Base-by-base conservation (phyloP, 2,888 invertebrate species). In the Celastrina argiolus region DNA sequence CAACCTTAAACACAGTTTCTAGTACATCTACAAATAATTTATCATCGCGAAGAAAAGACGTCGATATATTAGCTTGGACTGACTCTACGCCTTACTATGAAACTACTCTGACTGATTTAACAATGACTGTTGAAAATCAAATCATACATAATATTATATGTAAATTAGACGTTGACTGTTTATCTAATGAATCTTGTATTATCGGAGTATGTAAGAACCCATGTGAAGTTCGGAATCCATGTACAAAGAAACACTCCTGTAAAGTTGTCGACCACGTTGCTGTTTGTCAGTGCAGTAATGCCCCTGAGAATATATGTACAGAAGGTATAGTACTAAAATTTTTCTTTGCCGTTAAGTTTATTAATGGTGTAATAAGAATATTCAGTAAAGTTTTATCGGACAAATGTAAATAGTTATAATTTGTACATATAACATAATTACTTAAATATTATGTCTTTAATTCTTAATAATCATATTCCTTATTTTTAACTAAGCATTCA, bases 121-220 rank as follows among this genome's bases (percentile, higher is more conserved):
- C 68, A 68, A 69, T 70, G 66, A 69, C 72, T 70, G 75, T 77
- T 69, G 84, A 84, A 76, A 68, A 72, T 66, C 70, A 75, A 69
- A 75, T 76, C 82, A 86, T 84, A 76, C 78, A 74, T 72, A 77
- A 84, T n/a, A n/a, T n/a, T n/a, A n/a, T n/a, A 77, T 95, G 95
- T 90, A 90, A 89, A 77, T 85, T 85, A 77, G 93, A 95, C 82
- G 83, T 83, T 73, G 93, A 95, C 79, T 95, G 95, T 83, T 85
- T 91, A 72, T 87, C 87, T 77, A 88, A 92, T 76, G 93, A 94
- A 83, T 91, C 92, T 76, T 95, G 95, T 85, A 84, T 92, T 75
- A 88, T 88, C 76, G 93, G 92, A 87, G 85, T 89, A 81, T 95
- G 94, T 84, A 88, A 92, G 84, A 93, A 93, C 81, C 93, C 94